These are phyloP conservation scores for Netelia inedita DNA, from an alignment of 2,888 invertebrate genomes.

Conservation along the genomic window DNA sequence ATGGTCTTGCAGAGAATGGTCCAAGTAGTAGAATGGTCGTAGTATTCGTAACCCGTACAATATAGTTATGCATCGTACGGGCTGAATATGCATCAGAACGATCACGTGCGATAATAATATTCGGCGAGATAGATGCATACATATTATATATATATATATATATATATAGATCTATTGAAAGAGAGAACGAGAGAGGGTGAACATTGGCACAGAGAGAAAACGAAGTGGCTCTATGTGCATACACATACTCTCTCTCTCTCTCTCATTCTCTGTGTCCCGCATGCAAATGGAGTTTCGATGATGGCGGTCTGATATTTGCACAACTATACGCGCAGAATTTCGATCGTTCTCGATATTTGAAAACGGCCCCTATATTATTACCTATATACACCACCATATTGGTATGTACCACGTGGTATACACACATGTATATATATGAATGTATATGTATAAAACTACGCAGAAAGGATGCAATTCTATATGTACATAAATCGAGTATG, in stretches of 20 bases:
- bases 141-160: constrained; percentile 28
- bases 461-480: constrained; percentile 19
- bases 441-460: constrained; percentile 12
- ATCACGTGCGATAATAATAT: constrained; percentile 66
- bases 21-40: not conserved
- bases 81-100: constrained; percentile 70
- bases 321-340: constrained; percentile 65
- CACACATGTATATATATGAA: constrained; percentile 3
- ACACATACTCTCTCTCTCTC: constrained; percentile 1
- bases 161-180: not conserved
- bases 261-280: constrained; percentile 56
- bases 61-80: constrained; percentile 55
- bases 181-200: constrained; percentile 12
- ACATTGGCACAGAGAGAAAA: constrained; percentile 41
- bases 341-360: constrained; percentile 62
- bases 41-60: not conserved
- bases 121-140: constrained; percentile 47
- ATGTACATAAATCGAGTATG: constrained; percentile 18
- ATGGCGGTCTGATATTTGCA: constrained; percentile 67
- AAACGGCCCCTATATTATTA: constrained; percentile 31
- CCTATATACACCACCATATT: constrained; percentile 30
- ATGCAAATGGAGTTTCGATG: constrained; percentile 71
- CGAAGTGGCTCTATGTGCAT: constrained; percentile 30
- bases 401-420: not conserved
- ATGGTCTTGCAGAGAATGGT: constrained; percentile 59